Conservation (phyloP, 2,113 vertebrate genomes). For the Ochotona curzoniae region DNA sequence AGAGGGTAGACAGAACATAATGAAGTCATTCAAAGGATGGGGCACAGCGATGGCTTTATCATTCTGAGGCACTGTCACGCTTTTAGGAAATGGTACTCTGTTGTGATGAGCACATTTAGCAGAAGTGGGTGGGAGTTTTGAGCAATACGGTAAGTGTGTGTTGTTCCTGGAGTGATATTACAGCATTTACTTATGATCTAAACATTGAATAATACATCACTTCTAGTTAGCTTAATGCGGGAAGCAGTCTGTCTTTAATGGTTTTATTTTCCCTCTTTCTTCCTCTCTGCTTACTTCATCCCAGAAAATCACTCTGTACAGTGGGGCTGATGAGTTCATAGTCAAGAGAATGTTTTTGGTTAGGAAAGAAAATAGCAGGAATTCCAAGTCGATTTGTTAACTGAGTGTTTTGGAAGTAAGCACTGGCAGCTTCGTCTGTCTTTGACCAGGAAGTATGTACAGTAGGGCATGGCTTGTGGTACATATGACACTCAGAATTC, state of each 20-base stretch:
- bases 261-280: not conserved
- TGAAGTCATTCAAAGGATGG: not conserved
- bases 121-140: conserved; percentile 15
- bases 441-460: not conserved
- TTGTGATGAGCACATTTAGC: conserved; percentile 32
- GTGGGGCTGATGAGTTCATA: not conserved
- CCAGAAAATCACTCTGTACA: conserved; percentile 13
- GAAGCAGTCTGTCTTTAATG: not conserved
- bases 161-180: not conserved
- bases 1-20: not conserved
- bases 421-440: conserved; percentile 20
- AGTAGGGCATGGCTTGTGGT: not conserved
- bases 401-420: not conserved
- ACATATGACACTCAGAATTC: not conserved
- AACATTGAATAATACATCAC: conserved; percentile 54
- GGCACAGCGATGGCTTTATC: conserved; percentile 22
- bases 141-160: conserved; percentile 24
- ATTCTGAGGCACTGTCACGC: not conserved
- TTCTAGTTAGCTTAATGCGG: conserved; percentile 46
- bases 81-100: conserved; percentile 24
- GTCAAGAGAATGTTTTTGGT: conserved; percentile 20
- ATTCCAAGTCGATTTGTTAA: conserved; percentile 28
- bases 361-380: conserved; percentile 41
- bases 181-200: conserved; percentile 25
- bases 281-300: conserved; percentile 19